These are phyloP conservation scores for Hyposoter dolosus DNA, from an alignment of 2,888 invertebrate species.

Conservation along the genomic window DNA sequence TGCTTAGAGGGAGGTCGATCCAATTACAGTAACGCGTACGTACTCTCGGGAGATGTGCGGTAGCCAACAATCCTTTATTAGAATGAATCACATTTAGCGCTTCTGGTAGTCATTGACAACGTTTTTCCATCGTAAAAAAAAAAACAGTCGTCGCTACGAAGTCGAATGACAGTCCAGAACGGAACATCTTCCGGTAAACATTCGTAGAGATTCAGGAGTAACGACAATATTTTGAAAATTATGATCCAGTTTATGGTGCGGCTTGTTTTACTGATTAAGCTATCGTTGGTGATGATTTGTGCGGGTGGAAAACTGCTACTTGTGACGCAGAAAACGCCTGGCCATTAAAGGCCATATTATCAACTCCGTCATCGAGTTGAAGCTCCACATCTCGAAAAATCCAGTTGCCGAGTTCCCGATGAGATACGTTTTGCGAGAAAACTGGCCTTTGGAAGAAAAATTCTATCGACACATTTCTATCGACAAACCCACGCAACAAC, in stretches of 20 bases:
- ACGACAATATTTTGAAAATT: neutral
- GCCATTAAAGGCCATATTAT: constrained; percentile 61
- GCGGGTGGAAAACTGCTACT: too few species aligned
- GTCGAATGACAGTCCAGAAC: neutral
- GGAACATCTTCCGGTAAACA: neutral
- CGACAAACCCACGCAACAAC: too few species aligned
- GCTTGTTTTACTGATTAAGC: too few species aligned
- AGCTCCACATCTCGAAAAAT: too few species aligned
- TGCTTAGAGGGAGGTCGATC: neutral
- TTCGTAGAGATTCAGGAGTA: neutral
- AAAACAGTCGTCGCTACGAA: neutral
- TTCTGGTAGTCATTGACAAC: neutral
- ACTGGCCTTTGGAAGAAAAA: too few species aligned
- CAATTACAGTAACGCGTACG: neutral
- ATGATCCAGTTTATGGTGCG: neutral
- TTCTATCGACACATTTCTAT: too few species aligned
- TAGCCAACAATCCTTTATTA: neutral
- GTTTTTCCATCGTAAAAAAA: neutral
- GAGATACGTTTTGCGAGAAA: too few species aligned
- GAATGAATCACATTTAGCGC: neutral
- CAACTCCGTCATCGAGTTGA: neutral
- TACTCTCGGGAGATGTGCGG: neutral
- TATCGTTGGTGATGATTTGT: too few species aligned
- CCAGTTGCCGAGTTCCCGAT: too few species aligned
- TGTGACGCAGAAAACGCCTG: neutral